Base-by-base conservation (phyloP, 2,113 vertebrate genomes). In the Toxostoma redivivum region DNA sequence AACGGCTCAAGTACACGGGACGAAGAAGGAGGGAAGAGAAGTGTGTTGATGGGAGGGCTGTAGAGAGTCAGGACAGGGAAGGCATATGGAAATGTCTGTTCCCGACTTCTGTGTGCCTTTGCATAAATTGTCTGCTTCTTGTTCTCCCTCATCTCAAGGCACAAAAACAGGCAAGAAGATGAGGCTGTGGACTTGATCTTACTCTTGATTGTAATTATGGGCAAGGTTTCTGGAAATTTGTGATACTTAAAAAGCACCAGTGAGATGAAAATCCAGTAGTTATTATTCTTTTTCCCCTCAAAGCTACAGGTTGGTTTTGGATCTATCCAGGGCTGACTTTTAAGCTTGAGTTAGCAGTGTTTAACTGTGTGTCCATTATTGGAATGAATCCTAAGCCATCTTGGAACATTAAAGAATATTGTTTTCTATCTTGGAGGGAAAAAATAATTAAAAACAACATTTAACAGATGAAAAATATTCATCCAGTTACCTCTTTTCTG, bases 21-120 rank as follows among this genome's bases (percentile, higher is more conserved):
- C 25, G n/a, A 48, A 28, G 53, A 42, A 35, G 21, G 38, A 21
- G 3, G 7, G 25, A 37, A 33, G 33, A 57, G 19, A 45, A 58
- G 12, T 37, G 10, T 44, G 6, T 35, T 64, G 35, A 1, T 4
- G n/a, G 14, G 30, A 27, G 28, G 53, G 14, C 47, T 44, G 30
- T 78, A 42, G 37, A 47, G 51, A 9, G 5, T 19, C 38, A 67
- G 38, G 21, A 27, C 5, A 31, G 19, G 35, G 51, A 44, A 67
- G 76, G 10, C 5, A 7, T 13, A 2, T 54, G 35, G 35, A 86
- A 57, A 25, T 8, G 0, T 23, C 27, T 42, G 28, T 82, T 81
- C 6, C 15, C 15, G 40, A 0, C 12, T 56, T 67, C 7, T 0
- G 1, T 61, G 21, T 22, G 19, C 10, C 12, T 66, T 78, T 42